Conservation (phyloP, 2,113 vertebrate species). For the Microtus ochrogaster region DNA sequence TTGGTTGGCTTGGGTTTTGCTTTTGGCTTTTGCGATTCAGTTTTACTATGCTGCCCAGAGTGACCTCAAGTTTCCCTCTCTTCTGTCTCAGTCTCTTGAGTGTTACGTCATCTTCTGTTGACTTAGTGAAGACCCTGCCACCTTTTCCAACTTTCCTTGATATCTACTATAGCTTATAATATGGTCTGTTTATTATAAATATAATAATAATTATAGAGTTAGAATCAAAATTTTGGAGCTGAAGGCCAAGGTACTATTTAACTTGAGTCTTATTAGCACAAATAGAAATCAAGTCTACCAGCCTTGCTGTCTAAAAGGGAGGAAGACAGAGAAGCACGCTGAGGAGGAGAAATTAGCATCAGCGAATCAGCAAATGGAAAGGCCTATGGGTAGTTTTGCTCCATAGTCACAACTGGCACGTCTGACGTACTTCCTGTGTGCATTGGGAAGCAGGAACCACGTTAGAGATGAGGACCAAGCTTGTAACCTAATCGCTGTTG, state of each 20-base stretch:
- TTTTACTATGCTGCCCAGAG: background rate
- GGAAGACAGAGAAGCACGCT: background rate
- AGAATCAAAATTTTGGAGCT: background rate
- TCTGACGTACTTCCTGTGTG: background rate
- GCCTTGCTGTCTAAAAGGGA: background rate
- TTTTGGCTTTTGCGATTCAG: background rate
- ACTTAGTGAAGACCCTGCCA: background rate
- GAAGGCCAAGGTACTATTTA: background rate
- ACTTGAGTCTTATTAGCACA: background rate
- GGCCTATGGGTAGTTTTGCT: background rate
- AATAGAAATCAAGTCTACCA: background rate
- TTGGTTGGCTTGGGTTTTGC: background rate
- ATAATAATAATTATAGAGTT: background rate
- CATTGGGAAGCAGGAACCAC: background rate
- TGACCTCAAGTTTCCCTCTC: background rate
- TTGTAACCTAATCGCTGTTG: background rate
- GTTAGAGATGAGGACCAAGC: background rate
- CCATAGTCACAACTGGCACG: background rate
- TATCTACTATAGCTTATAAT: background rate
- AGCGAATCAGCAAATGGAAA: background rate
- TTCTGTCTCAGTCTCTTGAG: background rate
- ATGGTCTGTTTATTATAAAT: background rate
- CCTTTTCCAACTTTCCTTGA: background rate
- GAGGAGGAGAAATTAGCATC: background rate
- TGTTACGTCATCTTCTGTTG: slow-evolving; percentile 7